These are phyloP conservation scores for Drosophila punjabiensis DNA, from an alignment of 1,140 invertebrate genomes.

Conservation along the genomic window DNA sequence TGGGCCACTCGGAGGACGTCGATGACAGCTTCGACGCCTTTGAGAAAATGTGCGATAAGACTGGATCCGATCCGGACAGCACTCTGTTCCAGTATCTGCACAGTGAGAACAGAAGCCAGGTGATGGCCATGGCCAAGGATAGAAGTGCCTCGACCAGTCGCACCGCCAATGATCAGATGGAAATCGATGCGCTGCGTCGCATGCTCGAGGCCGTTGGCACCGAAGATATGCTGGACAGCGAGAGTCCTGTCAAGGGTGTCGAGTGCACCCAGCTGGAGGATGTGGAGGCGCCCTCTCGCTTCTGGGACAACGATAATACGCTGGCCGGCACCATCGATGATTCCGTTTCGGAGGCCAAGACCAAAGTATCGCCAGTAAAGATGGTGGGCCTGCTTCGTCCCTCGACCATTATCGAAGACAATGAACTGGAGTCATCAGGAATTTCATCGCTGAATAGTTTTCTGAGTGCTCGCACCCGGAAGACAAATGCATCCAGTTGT, in stretches of 20 bases:
- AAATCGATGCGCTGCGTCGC: conserved; percentile 60
- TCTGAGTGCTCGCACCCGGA: conserved; percentile 51
- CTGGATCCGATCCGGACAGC: conserved; percentile 77
- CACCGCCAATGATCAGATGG: conserved; percentile 38
- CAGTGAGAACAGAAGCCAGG: conserved; percentile 60
- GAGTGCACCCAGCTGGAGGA: conserved; percentile 80
- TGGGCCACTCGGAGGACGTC: background rate
- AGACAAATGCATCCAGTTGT: conserved; percentile 63
- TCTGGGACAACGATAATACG: conserved; percentile 70
- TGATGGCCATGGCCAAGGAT: conserved; percentile 64
- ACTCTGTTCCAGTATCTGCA: conserved; percentile 76
- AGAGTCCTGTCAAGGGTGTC: conserved; percentile 64
- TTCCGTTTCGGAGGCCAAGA: background rate
- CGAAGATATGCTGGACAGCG: conserved; percentile 51
- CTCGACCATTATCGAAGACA: conserved; percentile 79
- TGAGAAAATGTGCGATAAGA: conserved; percentile 81
- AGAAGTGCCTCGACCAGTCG: conserved; percentile 30
- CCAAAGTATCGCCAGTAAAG: conserved; percentile 71
- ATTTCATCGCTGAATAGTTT: conserved; percentile 62
- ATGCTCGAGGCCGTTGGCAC: conserved; percentile 52
- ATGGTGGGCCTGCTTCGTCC: conserved; percentile 80
- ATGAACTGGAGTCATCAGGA: conserved; percentile 53
- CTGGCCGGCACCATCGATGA: conserved; percentile 11
- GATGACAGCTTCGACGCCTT: conserved; percentile 75
- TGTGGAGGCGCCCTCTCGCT: conserved; percentile 73